phyloP scores from a whole-genome alignment of 1,140 invertebrate genomes.

The Megathymus violae region DNA sequence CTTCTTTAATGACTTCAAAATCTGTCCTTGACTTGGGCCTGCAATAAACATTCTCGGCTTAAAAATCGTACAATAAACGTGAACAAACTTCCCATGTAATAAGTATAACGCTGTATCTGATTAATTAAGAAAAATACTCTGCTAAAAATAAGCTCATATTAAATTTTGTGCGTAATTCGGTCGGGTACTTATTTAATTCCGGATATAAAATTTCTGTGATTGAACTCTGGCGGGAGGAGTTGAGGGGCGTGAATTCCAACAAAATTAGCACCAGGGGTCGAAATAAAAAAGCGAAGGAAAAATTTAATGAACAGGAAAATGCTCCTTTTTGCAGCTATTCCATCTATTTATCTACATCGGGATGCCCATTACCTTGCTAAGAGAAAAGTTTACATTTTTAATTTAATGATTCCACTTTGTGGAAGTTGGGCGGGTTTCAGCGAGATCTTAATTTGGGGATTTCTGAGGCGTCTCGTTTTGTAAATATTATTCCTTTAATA shows the following conservation, averaged over 20 bases:
- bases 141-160: constrained; percentile 77
- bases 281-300: constrained; percentile 84
- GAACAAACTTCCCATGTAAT: constrained; percentile 45
- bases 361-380: constrained; percentile 85
- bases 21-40: constrained; percentile 21
- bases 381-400: constrained; percentile 85
- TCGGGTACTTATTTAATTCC: constrained; percentile 84
- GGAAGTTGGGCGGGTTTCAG: constrained; percentile 83
- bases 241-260: constrained; percentile 84
- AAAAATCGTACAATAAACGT: constrained; percentile 20
- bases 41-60: constrained; percentile 23
- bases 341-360: constrained; percentile 84
- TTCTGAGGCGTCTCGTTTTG: constrained; percentile 83
- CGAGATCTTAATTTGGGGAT: constrained; percentile 83
- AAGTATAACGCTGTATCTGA: constrained; percentile 58
- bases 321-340: constrained; percentile 84
- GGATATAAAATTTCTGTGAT: constrained; percentile 85
- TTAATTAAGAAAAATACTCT: constrained; percentile 72
- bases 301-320: constrained; percentile 86
- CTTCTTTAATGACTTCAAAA: constrained; percentile 54
- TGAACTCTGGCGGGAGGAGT: constrained; percentile 80
- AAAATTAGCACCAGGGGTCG: constrained; percentile 85
- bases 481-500: constrained; percentile 84
- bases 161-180: constrained; percentile 78
- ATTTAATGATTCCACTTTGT: constrained; percentile 85